Evolutionary conservation across 2,113 vertebrate genomes (phyloP), one percentile per base, ranked within the genome.

Genomic region (Rhabdomys dilectus): DNA sequence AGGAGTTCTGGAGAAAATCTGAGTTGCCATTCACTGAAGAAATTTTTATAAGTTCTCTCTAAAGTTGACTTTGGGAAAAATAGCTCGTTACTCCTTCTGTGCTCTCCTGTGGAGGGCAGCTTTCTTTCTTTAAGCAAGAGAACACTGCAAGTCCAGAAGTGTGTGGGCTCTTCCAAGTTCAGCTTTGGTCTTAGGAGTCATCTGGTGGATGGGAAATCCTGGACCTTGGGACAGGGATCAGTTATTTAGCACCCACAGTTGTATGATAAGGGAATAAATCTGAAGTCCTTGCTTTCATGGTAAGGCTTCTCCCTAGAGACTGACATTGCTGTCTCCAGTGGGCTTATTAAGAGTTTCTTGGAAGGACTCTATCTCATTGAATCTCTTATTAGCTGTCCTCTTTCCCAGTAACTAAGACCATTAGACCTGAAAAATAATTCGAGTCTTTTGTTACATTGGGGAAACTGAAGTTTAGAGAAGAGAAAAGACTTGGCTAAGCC

Each of bases 51-150:
- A 92, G 2, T 88, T 75, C 19, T 88, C 1, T 92, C 4, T 91
- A 85, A 94, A 11, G 80, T 87, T 66, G 70, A 85, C 66, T 81
- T 60, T 42, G 72, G 45, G 66, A 21, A 91, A 64, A 92, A 77
- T 9, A 66, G 31, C 48, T 82, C 48, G 12, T 31, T 13, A 31
- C 8, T 77, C 11, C 91, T 16, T 10, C 7, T 88, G 19, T 51
- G 17, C 34, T 51, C 10, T 13, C 91, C 7, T 15, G 7, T 72
- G 10, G 60, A 36, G 53, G 56, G 15, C 1, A 94, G 42, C 15
- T 42, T 60, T 72, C 58, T 88, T 22, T 42, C 85, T 58, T 60
- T 39, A 80, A 88, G 42, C 87, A 39, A 85, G 7, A 77, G 85
- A 72, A 53, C 64, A 88, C 72, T 88, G 21, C 34, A 88, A 78